Evolutionary conservation across 2,113 vertebrate genomes (phyloP).

Genomic region (Zosterops pallidus): DNA sequence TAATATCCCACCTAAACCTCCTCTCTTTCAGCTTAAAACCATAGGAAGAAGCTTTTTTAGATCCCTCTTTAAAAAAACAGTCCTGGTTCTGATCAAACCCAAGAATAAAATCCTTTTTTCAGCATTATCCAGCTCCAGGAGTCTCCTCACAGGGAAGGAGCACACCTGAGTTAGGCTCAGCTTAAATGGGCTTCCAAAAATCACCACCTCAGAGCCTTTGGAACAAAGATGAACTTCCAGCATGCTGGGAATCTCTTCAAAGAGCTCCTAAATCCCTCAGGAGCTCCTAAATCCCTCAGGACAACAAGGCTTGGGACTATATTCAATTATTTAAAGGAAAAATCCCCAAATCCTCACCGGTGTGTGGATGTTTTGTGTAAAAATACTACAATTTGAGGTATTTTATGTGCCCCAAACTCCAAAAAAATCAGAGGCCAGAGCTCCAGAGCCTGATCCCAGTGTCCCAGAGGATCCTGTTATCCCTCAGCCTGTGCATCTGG

Average conservation of each 20-base stretch:
- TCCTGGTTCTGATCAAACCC: neutral
- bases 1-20: neutral
- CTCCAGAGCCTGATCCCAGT: neutral
- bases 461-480: neutral
- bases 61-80: neutral
- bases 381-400: accelerated
- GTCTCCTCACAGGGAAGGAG: neutral
- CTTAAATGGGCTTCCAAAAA: neutral
- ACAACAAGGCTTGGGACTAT: neutral
- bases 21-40: neutral
- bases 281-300: neutral
- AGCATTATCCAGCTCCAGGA: neutral
- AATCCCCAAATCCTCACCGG: accelerated
- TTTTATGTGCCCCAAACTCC: accelerated
- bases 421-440: accelerated
- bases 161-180: neutral
- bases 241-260: neutral
- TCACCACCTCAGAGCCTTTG: neutral
- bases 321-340: no score
- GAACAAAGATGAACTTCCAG: no score
- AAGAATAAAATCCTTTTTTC: neutral
- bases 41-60: neutral
- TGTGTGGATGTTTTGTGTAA: accelerated
- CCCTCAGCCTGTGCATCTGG: neutral
- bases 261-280: neutral